Evolutionary conservation across 2,888 invertebrate species (phyloP).

Genomic region (Synanthedon formicaeformis): DNA sequence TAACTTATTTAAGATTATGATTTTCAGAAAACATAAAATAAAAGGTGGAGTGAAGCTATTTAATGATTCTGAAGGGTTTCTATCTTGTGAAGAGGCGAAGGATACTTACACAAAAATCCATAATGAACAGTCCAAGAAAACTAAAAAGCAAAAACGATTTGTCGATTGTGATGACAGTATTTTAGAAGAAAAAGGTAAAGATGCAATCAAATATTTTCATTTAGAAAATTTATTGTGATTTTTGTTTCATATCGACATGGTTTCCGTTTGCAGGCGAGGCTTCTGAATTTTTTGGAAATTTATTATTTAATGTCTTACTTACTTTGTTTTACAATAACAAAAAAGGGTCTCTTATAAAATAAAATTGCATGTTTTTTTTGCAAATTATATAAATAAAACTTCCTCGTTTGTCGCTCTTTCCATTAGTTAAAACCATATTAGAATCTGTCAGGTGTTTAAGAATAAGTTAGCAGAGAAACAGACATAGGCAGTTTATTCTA

Average conservation of each 20-base stretch:
- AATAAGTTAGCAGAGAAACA: too few relatives aligned
- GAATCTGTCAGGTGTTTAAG: too few relatives aligned
- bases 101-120: constrained; percentile 43
- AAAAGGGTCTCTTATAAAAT: too few relatives aligned
- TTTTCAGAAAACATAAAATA: constrained; percentile 39
- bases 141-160: constrained; percentile 24
- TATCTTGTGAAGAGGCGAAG: constrained; percentile 41
- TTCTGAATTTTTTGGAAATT: too few relatives aligned
- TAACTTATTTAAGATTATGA: not conserved
- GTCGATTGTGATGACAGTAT: constrained; percentile 15
- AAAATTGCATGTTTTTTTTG: too few relatives aligned
- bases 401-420: too few relatives aligned
- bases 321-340: too few relatives aligned
- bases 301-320: too few relatives aligned
- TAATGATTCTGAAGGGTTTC: constrained; percentile 40
- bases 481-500: too few relatives aligned
- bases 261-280: not conserved
- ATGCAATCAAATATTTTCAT: not conserved
- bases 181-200: constrained; percentile 28
- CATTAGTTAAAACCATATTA: too few relatives aligned
- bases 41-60: constrained; percentile 63
- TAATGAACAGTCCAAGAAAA: constrained; percentile 36
- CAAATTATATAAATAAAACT: too few relatives aligned
- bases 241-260: not conserved
- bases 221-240: too few relatives aligned